Conservation (phyloP, 2,888 invertebrate genomes). For the Ornithoptera priamus region DNA sequence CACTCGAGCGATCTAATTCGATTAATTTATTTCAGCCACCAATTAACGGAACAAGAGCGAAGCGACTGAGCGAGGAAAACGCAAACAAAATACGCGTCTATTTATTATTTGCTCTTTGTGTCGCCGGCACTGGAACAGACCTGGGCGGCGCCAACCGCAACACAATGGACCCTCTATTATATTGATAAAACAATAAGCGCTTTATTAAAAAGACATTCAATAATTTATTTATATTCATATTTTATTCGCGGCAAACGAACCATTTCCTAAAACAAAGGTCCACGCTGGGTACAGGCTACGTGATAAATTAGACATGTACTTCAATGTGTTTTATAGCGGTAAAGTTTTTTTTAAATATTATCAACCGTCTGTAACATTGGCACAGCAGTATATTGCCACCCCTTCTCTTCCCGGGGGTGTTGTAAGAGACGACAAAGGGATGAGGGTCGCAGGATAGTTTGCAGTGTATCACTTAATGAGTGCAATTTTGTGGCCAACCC, state of each 20-base stretch:
- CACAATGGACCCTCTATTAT: conserved; percentile 70
- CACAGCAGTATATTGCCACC: too few relatives aligned
- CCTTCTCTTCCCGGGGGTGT: too few relatives aligned
- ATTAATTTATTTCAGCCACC: conserved; percentile 73
- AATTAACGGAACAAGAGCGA: conserved; percentile 72
- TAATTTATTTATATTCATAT: conserved; percentile 77
- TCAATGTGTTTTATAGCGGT: conserved; percentile 15
- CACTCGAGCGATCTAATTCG: conserved; percentile 70
- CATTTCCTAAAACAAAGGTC: conserved; percentile 35
- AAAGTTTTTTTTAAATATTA: neutral
- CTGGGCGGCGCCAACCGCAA: conserved; percentile 59
- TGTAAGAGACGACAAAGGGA: too few relatives aligned
- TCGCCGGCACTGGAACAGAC: conserved; percentile 50
- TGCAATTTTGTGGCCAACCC: too few relatives aligned
- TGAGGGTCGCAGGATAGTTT: too few relatives aligned
- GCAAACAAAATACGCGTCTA: conserved; percentile 71
- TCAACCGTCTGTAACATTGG: neutral
- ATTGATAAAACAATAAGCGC: conserved; percentile 74
- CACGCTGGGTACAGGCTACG: conserved; percentile 53
- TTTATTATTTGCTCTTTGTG: conserved; percentile 76
- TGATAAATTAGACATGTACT: conserved; percentile 37
- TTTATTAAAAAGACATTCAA: conserved; percentile 80
- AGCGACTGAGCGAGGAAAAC: conserved; percentile 71
- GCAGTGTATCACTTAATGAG: too few relatives aligned
- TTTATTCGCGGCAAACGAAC: conserved; percentile 64